These are phyloP conservation scores for Manis pentadactyla DNA, from an alignment of 2,797 vertebrate species.

Conservation along the genomic window DNA sequence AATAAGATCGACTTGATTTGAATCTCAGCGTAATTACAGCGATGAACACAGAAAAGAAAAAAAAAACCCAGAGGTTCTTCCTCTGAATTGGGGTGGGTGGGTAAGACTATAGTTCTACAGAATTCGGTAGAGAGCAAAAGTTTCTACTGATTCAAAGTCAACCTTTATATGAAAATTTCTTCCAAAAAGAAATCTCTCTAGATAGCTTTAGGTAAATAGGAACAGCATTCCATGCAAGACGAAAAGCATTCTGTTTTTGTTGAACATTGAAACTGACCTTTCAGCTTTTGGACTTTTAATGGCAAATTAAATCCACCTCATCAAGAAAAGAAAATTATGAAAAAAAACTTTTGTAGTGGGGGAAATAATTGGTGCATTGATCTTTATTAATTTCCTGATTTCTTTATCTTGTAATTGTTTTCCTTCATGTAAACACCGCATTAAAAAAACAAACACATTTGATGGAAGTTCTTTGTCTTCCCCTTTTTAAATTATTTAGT, in stretches of 20 bases:
- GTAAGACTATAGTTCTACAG: neutral
- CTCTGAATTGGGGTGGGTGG: neutral
- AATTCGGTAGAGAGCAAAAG: neutral
- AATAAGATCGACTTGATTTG: neutral
- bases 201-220: neutral
- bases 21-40: neutral
- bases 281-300: neutral
- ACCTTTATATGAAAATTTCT: neutral
- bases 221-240: neutral
- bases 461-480: conserved; percentile 79
- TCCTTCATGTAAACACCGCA: conserved; percentile 66
- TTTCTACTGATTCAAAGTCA: neutral
- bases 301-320: neutral
- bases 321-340: conserved; percentile 2
- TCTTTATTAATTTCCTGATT: neutral
- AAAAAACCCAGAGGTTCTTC: neutral
- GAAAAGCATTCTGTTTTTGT: neutral
- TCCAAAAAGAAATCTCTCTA: neutral
- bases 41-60: neutral
- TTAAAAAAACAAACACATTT: conserved; percentile 80
- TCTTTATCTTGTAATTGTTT: conserved; percentile 51
- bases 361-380: conserved; percentile 18
- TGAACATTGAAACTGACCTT: neutral
- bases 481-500: conserved; percentile 84
- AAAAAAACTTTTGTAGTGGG: neutral